A percentile compares a stretch with the other conserved stretches of the same genome.
Evolutionary conservation across 2,888 invertebrate species (phyloP).

Genomic region (Pardosa pseudoannulata): DNA sequence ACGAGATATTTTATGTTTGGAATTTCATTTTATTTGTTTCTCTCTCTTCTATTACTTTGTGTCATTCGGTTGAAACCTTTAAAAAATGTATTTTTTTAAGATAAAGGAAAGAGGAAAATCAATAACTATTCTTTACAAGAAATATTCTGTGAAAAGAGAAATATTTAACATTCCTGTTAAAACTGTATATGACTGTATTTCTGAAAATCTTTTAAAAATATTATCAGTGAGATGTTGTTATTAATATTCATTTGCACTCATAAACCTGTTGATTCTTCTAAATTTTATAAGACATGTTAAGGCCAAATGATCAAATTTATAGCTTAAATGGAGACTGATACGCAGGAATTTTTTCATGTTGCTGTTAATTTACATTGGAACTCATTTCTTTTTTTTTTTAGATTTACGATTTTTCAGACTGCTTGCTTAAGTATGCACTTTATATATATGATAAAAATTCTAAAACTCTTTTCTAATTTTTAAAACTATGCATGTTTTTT

Average conservation of each 20-base stretch:
- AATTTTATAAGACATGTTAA: conserved; percentile 8
- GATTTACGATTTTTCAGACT: too few relatives aligned
- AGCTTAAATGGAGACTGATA: not conserved
- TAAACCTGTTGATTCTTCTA: not conserved
- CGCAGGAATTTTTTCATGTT: too few relatives aligned
- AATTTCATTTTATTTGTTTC: not conserved
- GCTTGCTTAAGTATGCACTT: too few relatives aligned
- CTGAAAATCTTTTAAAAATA: not conserved
- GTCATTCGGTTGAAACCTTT: not conserved
- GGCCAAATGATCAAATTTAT: conserved; percentile 10
- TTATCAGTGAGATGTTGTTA: not conserved
- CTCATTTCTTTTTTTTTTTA: too few relatives aligned
- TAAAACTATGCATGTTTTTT: too few relatives aligned
- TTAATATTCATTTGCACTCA: not conserved
- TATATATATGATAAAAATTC: too few relatives aligned
- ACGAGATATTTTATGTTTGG: not conserved
- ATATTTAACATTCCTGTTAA: conserved; percentile 14
- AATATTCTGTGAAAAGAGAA: not conserved
- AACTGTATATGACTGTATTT: not conserved
- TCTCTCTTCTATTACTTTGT: not conserved
- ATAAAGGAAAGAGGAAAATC: not conserved
- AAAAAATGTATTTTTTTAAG: conserved; percentile 1
- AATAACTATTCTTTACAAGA: not conserved
- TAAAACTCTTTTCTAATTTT: too few relatives aligned
- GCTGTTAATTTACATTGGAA: too few relatives aligned